Base-by-base conservation (phyloP, 2,888 invertebrate genomes). In the Augochlorella aurata region DNA sequence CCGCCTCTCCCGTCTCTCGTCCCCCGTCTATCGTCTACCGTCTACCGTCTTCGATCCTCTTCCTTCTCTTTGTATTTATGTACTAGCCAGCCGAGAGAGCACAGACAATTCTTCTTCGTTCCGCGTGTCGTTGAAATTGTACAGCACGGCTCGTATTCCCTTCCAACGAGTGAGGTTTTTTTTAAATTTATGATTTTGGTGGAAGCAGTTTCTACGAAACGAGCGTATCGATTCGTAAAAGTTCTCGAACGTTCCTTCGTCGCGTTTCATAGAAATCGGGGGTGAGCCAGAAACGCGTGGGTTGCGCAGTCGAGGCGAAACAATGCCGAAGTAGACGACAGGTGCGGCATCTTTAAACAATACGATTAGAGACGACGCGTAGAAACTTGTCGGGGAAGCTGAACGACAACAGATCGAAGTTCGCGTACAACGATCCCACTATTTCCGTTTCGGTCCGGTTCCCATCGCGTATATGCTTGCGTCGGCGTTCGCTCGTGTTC, bases 401-500 rank as follows among this genome's bases (percentile, higher is more conserved):
- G 14, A 5, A 29, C 50, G 16, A 50, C 24, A 58, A n/a, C 63
- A 18, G 18, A 38, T 63, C 9, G 38, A 54, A 72, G 52, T 29
- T 54, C 58, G 44, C 58, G 49, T 67, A 16, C 16, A 44, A 24
- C n/a, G 24, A 44, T 24, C 16, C 24, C 58, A 49, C 49, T 67
- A 10, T 50, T 74, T 67, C 29, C 66, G 74, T 58, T 49, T 18
- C 8, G 7, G 4, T 12, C 24, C 38, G n/a, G 54, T 12, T n/a
- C 1, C 18, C 44, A 2, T 5, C 24, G 44, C 45, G 45, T 49
- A 73, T 73, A 44, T n/a, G n/a, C 58, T 49, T 14, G 16, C 38
- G 14, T 77, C 66, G 52, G 65, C 29, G n/a, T 44, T 58, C 44
- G 49, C 29, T 29, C 65, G 54, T 65, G 45, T 45, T 47, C 49